Base-by-base conservation (phyloP, 2,113 vertebrate species). In the Campylomormyrus numenius region DNA sequence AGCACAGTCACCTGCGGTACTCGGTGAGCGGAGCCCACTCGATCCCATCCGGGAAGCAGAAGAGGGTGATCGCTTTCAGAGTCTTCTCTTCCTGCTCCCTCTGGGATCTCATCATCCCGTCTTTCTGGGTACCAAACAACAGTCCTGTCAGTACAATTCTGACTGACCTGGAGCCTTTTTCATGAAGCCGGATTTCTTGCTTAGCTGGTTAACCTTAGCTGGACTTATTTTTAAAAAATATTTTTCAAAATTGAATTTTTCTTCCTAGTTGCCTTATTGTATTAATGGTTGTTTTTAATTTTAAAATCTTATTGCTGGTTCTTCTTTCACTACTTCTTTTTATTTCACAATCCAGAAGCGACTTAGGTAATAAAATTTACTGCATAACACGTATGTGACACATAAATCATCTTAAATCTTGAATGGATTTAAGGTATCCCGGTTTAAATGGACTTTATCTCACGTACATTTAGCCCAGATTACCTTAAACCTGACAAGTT, bases 31-130 rank as follows among this genome's bases (percentile, higher is more conserved):
- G 94, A 0, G 91, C 95, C 96, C 97, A 96, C 92, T 94, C 95
- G 27, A 95, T 96, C 19, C 97, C 97, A 0, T 98, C 96, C 0
- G 97, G 97, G 91, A 98, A 98, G 92, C 97, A 98, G 93, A 98
- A 98, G 84, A 98, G 95, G 6, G 96, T 96, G 52, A 97, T 97
- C 92, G 97, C 96, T 1, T 94, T 91, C 0, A 97, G 91, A 19
- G 96, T 91, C 46, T 94, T 94, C 42, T 98, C 96, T 90, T 98
- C 97, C 89, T 97, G 96, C 92, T 97, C 96, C 87, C 94, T 96
- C 90, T 97, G 97, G 6, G 94, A 96, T 87, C 94, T 95, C 90
- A 96, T 92, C 92, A 97, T 80, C 90, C 96, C 96, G 92, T 97
- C 96, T 0, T 94, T 91, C 97, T 97, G 90, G 52, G 88, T 91